phyloP scores from a whole-genome alignment of 2,113 vertebrate genomes.

The Ophiodon elongatus region DNA sequence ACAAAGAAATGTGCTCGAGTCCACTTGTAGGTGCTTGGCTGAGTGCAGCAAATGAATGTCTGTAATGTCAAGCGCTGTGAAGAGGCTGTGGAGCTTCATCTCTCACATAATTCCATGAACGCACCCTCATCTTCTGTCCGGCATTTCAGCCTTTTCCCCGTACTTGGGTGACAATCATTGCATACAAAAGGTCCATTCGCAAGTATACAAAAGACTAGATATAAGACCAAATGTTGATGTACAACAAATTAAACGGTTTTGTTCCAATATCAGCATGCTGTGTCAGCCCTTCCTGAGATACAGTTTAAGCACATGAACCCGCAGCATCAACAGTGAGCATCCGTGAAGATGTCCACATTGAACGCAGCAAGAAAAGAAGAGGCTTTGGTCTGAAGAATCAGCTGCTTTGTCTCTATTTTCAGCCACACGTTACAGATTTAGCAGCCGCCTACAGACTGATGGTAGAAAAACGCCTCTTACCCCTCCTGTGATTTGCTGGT shows the following conservation, averaged over 20 bases:
- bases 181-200: not conserved
- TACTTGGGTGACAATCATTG: slow-evolving; percentile 10
- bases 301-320: not conserved
- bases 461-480: slow-evolving; percentile 27
- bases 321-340: slow-evolving; percentile 2
- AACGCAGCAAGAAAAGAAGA: slow-evolving; percentile 13
- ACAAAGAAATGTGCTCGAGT: slow-evolving; percentile 10
- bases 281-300: not conserved
- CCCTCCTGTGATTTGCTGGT: slow-evolving; percentile 32
- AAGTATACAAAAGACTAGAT: not conserved
- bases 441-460: slow-evolving; percentile 58
- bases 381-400: slow-evolving; percentile 50
- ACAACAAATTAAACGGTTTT: not conserved
- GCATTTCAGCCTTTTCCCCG: slow-evolving; percentile 11
- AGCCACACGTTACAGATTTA: slow-evolving; percentile 56
- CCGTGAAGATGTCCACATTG: slow-evolving; percentile 4
- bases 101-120: slow-evolving; percentile 32
- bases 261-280: not conserved
- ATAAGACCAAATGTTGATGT: not conserved
- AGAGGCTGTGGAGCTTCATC: slow-evolving; percentile 44
- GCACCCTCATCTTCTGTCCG: slow-evolving; percentile 10
- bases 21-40: slow-evolving; percentile 29
- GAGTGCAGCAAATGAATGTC: slow-evolving; percentile 44
- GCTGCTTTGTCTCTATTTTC: slow-evolving; percentile 66
- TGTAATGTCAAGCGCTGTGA: slow-evolving; percentile 42